Conservation (phyloP, 1,140 invertebrate species). For the Oncopeltus fasciatus region DNA sequence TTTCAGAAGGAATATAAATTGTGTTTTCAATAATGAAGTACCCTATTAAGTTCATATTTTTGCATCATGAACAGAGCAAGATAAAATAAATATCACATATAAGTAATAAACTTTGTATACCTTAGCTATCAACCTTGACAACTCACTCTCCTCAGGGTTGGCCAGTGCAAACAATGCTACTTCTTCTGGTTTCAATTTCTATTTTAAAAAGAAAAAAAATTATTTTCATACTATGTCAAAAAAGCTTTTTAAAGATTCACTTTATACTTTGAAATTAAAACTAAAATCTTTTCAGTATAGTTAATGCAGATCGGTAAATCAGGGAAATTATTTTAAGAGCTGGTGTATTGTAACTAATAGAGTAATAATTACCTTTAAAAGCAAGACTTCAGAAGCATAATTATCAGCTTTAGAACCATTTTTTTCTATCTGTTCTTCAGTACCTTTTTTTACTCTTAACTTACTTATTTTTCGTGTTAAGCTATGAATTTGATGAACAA, state of each 20-base stretch:
- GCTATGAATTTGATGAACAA: constrained; percentile 14
- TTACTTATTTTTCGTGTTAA: constrained; percentile 10
- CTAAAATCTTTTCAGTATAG: neutral
- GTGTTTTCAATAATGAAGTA: no score
- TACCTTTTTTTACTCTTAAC: constrained; percentile 16
- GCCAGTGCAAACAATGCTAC: neutral
- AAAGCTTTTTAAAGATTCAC: neutral
- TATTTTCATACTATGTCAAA: neutral
- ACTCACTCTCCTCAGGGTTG: neutral
- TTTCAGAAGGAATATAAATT: no score
- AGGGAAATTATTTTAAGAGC: neutral
- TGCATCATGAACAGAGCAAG: no score
- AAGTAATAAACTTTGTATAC: neutral
- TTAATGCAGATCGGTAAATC: neutral
- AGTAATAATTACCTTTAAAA: neutral
- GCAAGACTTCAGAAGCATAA: neutral
- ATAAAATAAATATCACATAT: neutral
- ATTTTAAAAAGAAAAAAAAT: neutral
- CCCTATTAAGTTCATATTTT: no score
- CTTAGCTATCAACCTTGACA: neutral
- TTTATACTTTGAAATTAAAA: neutral
- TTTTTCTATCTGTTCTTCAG: constrained; percentile 15
- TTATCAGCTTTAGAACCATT: constrained; percentile 19
- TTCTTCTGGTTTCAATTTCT: neutral
- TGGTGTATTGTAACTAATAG: neutral